These are phyloP conservation scores for Melitaea cinxia DNA, from an alignment of 1,140 invertebrate genomes.

Conservation along the genomic window DNA sequence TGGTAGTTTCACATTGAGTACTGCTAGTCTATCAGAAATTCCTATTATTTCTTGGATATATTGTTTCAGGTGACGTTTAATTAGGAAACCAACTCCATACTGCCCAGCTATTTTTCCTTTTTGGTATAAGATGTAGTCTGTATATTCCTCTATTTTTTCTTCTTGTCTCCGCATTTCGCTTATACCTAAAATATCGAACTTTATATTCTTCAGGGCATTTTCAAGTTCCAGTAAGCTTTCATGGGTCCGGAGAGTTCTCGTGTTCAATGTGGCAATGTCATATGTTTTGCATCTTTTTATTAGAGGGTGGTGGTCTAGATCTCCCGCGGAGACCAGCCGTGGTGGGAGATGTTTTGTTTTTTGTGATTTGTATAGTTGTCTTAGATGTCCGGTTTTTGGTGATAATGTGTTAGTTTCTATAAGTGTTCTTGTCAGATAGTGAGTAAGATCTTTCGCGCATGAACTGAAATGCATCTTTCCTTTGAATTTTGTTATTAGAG, in stretches of 20 bases:
- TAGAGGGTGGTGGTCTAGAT: conserved; percentile 33
- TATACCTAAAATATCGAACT: conserved; percentile 47
- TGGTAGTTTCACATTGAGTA: too few species aligned
- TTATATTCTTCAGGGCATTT: conserved; percentile 36
- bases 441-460: too few species aligned
- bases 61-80: conserved; percentile 40
- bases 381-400: conserved; percentile 2
- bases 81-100: conserved; percentile 42
- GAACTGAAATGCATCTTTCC: too few species aligned
- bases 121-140: conserved; percentile 36
- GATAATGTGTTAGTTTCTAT: too few species aligned
- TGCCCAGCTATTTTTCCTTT: conserved; percentile 43
- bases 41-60: conserved; percentile 25
- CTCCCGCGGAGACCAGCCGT: conserved; percentile 13
- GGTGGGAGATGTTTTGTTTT: conserved; percentile 11
- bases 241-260: conserved; percentile 41
- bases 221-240: conserved; percentile 35
- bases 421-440: too few species aligned
- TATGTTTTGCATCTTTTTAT: conserved; percentile 19
- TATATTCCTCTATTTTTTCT: conserved; percentile 42
- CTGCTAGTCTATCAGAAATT: too few species aligned
- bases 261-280: conserved; percentile 42
- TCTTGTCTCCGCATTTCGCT: conserved; percentile 46
- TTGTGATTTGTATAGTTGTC: too few species aligned
- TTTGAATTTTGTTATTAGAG: too few species aligned